A percentile compares a stretch with the other conserved stretches of the same genome.
Evolutionary conservation across 2,113 vertebrate species (phyloP).

Genomic region (Xiphorhynchus elegans): DNA sequence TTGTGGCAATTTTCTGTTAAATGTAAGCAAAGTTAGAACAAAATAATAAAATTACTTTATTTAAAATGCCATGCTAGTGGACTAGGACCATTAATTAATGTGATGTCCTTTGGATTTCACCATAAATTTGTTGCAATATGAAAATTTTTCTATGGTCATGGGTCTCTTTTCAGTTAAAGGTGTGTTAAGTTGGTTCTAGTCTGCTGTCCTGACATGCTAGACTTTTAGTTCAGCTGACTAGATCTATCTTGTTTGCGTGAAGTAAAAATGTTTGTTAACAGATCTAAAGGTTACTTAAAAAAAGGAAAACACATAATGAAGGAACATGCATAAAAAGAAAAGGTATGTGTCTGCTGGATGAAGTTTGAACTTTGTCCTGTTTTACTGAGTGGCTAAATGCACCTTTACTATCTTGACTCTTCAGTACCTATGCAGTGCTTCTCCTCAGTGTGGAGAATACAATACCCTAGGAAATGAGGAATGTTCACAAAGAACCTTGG

Average conservation of each 20-base stretch:
- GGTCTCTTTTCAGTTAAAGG: neutral
- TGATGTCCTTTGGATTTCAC: neutral
- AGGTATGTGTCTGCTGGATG: neutral
- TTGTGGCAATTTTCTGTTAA: neutral
- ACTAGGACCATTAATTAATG: neutral
- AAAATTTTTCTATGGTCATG: neutral
- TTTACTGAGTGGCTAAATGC: accelerated
- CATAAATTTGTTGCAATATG: neutral
- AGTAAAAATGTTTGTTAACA: neutral
- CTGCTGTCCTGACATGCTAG: neutral
- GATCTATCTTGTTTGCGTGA: neutral
- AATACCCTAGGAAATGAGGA: neutral
- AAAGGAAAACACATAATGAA: neutral
- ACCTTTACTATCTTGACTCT: accelerated
- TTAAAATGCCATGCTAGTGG: neutral
- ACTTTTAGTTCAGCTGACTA: neutral
- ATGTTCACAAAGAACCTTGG: accelerated
- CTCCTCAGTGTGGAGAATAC: neutral
- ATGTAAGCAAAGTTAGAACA: neutral
- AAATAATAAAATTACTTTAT: neutral
- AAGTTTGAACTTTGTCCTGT: neutral
- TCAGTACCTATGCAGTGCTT: neutral
- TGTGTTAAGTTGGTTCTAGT: neutral
- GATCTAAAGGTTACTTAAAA: neutral
- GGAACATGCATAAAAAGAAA: neutral